Conservation (phyloP, 2,113 vertebrate genomes). For the Protobothrops mucrosquamatus region DNA sequence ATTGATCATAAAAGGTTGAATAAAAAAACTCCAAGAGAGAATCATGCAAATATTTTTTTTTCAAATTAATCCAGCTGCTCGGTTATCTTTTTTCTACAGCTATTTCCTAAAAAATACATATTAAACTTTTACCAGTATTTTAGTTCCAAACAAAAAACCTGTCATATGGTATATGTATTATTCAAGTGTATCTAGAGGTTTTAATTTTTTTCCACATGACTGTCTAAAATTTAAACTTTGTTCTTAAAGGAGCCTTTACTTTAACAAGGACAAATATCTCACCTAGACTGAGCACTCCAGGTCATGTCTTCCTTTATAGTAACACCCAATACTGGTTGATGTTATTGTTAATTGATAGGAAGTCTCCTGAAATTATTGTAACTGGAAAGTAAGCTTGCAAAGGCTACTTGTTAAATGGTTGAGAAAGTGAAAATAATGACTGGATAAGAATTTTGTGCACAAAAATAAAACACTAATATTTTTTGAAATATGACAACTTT, state of each 20-base stretch:
- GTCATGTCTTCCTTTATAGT: too few relatives aligned
- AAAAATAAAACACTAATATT: background rate
- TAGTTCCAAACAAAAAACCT: background rate
- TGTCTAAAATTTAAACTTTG: background rate
- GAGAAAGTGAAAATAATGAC: background rate
- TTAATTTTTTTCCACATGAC: background rate
- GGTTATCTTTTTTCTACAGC: background rate
- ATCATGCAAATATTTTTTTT: background rate
- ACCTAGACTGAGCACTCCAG: background rate
- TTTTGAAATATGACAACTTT: background rate
- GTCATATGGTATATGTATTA: background rate
- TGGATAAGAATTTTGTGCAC: background rate
- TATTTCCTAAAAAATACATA: background rate
- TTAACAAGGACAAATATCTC: background rate
- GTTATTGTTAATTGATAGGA: background rate
- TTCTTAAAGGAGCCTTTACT: background rate
- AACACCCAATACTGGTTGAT: background rate
- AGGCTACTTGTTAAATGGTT: background rate
- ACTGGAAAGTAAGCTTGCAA: background rate
- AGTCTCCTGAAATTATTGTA: background rate
- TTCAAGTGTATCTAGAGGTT: background rate
- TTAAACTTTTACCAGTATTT: background rate
- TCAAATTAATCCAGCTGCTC: background rate
- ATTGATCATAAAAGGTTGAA: background rate
- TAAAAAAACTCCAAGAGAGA: background rate